Base-by-base conservation (phyloP, 2,113 vertebrate genomes). In the Nibea albiflora region DNA sequence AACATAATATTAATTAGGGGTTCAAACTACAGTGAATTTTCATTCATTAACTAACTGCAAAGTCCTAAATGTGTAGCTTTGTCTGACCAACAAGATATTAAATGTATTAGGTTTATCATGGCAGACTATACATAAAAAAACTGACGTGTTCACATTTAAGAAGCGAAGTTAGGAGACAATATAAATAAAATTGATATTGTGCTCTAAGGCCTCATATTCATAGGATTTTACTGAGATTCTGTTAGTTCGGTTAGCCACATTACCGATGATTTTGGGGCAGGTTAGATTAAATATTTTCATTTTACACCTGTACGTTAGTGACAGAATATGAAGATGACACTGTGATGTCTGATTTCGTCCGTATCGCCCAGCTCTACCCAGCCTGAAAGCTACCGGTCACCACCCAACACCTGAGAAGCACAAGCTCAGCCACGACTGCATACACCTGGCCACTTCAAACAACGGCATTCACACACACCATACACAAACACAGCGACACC, bases 341-440 rank as follows among this genome's bases (percentile, higher is more conserved):
- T 24, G n/a, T 39, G 26, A 50, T 11, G 15, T 46, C 24, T 14
- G 15, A 20, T 12, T 10, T 14, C 3, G 49, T 58, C 11, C 52
- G 8, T 24, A 39, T 65, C 68, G 19, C 49, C 64, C 62, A 88
- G 76, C 72, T 85, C 76, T 66, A 83, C 62, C 5, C 0, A 61
- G 60, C 49, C 72, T 1, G 1, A 50, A 20, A 61, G 26, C 3
- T 52, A 80, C 66, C 80, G 77, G 50, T 78, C 60, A 57, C 54
- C 72, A 61, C 28, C 28, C 44, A 69, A 80, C 8, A 74, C 20
- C 39, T 16, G 19, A 1, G 78, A 80, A 83, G 61, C 89, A 56
- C 49, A 71, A 87, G 87, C 92, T 93, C 89, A 92, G 68, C 31
- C 24, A 67, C 4, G 83, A 90, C 76, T 76, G 83, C 88, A 68